These are phyloP conservation scores for Drosophila nebulosa DNA, from an alignment of 1,140 invertebrate genomes.

Conservation along the genomic window DNA sequence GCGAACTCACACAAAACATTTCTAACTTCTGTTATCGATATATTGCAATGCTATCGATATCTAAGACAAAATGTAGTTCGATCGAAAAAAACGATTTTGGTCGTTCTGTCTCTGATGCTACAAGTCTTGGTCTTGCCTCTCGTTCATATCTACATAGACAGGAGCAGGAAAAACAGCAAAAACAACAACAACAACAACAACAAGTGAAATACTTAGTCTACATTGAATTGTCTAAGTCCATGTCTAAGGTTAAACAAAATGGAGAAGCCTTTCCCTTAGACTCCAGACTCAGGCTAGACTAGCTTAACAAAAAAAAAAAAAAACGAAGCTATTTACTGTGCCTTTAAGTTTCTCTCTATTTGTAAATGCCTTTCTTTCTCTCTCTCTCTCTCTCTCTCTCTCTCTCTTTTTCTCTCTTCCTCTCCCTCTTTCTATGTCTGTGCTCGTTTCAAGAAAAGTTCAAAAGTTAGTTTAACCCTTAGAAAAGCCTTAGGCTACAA, in stretches of 20 bases:
- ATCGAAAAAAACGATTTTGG: too few relatives aligned
- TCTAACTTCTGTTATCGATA: too few relatives aligned
- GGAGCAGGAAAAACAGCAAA: not conserved
- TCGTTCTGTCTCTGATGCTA: too few relatives aligned
- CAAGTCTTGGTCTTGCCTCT: too few relatives aligned
- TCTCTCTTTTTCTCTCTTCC: constrained; percentile 9
- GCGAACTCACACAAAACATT: not conserved
- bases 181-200: not conserved
- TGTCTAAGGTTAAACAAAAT: not conserved
- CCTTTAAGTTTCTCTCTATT: not conserved
- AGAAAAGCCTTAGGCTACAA: too few relatives aligned
- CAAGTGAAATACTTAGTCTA: not conserved
- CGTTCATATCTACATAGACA: not conserved
- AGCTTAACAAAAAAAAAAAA: constrained; percentile 75
- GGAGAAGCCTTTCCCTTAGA: not conserved
- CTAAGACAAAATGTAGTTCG: too few relatives aligned
- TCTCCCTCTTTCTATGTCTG: not conserved
- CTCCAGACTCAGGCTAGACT: too few relatives aligned
- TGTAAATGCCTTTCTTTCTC: too few relatives aligned
- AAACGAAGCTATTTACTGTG: constrained; percentile 64
- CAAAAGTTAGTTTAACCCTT: too few relatives aligned
- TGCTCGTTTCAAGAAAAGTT: too few relatives aligned
- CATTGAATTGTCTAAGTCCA: not conserved
- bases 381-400: too few relatives aligned
- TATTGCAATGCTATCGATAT: too few relatives aligned